phyloP scores from a whole-genome alignment of 2,797 vertebrate genomes.

The Lepus townsendii region DNA sequence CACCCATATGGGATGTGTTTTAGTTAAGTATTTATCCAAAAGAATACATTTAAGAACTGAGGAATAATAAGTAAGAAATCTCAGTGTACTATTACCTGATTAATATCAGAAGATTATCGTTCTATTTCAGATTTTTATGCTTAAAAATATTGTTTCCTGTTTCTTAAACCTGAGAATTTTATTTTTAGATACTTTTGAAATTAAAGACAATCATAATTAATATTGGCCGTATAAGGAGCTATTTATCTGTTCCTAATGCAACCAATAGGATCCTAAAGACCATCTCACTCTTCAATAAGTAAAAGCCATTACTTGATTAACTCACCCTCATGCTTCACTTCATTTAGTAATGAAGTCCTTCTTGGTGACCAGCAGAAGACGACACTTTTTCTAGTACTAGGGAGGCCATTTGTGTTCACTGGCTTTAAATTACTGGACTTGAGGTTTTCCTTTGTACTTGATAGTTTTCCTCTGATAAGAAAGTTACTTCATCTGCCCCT shows the following conservation, averaged over 20 bases:
- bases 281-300: neutral
- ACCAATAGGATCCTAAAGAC: neutral
- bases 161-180: conserved; percentile 20
- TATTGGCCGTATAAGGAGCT: neutral
- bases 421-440: conserved; percentile 6
- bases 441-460: neutral
- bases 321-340: neutral
- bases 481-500: neutral
- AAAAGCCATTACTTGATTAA: conserved; percentile 8
- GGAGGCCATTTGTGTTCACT: neutral
- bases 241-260: neutral
- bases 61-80: neutral
- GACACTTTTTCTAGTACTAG: neutral
- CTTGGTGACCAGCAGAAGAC: neutral
- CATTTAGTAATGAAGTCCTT: neutral
- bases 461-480: conserved; percentile 14
- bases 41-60: neutral
- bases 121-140: conserved; percentile 45
- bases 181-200: conserved; percentile 26
- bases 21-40: neutral
- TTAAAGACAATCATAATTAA: neutral
- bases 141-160: neutral
- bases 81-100: neutral
- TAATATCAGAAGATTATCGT: neutral
- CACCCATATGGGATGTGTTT: neutral